These are phyloP conservation scores for Drosophila insularis DNA, from an alignment of 1,140 invertebrate species.

Conservation along the genomic window DNA sequence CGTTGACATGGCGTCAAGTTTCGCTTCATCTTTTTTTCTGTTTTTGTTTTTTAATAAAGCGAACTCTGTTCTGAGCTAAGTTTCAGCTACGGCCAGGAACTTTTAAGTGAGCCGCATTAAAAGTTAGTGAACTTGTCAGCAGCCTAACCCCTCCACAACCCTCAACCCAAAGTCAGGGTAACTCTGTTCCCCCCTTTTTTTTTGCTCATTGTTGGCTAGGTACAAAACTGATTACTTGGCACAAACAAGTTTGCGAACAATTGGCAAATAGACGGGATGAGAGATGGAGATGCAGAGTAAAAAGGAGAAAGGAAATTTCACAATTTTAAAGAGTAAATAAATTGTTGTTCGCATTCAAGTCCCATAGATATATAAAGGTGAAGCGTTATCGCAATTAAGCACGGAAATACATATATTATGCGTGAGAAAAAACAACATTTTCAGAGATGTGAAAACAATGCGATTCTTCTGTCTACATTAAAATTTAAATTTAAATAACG, in stretches of 20 bases:
- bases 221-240: conserved; percentile 57
- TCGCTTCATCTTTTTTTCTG: conserved; percentile 22
- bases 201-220: background rate
- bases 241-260: conserved; percentile 42
- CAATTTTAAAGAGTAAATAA: conserved; percentile 48
- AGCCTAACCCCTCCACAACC: conserved; percentile 19
- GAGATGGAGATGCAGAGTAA: background rate
- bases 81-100: conserved; percentile 41
- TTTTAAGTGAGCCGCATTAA: conserved; percentile 77
- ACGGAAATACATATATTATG: conserved; percentile 60
- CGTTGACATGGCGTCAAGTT: conserved; percentile 53
- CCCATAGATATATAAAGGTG: conserved; percentile 46
- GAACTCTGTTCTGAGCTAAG: conserved; percentile 30
- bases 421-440: conserved; percentile 57
- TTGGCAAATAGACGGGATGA: conserved; percentile 29
- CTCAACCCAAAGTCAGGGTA: conserved; percentile 19
- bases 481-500: conserved; percentile 53
- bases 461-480: conserved; percentile 21
- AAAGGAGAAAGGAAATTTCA: conserved; percentile 39
- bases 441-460: conserved; percentile 37
- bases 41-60: conserved; percentile 52
- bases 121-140: conserved; percentile 77
- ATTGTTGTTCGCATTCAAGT: conserved; percentile 29
- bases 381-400: conserved; percentile 62
- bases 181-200: background rate